Evolutionary conservation across 2,797 vertebrate genomes (phyloP).

Genomic region (Argya squamiceps): DNA sequence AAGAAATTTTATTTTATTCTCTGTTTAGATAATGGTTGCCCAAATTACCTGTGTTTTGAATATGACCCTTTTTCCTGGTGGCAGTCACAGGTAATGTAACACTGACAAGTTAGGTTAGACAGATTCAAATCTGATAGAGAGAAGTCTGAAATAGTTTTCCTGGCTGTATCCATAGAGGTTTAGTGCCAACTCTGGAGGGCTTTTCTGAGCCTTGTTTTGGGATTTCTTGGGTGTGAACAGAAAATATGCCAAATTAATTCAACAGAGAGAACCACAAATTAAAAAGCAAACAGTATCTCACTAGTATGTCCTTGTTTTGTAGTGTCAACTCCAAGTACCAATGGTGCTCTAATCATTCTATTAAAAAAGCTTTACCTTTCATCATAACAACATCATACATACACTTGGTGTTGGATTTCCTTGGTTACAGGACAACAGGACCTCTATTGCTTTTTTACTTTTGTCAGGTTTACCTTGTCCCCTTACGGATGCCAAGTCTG

Average conservation of each 20-base stretch:
- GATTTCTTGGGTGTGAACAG: neutral
- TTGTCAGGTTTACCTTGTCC: neutral
- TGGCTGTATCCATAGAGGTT: neutral
- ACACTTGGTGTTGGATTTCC: neutral
- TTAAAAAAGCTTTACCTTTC: neutral
- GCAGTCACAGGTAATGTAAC: neutral
- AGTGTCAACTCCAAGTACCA: neutral
- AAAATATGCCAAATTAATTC: neutral
- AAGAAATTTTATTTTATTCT: neutral
- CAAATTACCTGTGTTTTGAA: neutral
- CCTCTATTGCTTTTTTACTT: neutral
- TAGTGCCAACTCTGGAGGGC: neutral
- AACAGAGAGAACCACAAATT: neutral
- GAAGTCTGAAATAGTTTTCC: neutral
- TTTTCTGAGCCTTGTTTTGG: neutral
- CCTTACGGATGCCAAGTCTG: neutral
- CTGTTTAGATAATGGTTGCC: neutral
- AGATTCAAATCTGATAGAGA: neutral
- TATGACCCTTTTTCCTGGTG: neutral
- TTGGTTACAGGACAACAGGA: neutral
- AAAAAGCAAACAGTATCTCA: neutral
- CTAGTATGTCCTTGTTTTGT: neutral
- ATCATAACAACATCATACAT: neutral
- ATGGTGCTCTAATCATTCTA: neutral
- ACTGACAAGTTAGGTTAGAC: neutral